A percentile compares a stretch with the other conserved stretches of the same genome.
These are phyloP conservation scores for Plectrocnemia conspersa DNA, from an alignment of 1,140 invertebrate species.

Conservation along the genomic window DNA sequence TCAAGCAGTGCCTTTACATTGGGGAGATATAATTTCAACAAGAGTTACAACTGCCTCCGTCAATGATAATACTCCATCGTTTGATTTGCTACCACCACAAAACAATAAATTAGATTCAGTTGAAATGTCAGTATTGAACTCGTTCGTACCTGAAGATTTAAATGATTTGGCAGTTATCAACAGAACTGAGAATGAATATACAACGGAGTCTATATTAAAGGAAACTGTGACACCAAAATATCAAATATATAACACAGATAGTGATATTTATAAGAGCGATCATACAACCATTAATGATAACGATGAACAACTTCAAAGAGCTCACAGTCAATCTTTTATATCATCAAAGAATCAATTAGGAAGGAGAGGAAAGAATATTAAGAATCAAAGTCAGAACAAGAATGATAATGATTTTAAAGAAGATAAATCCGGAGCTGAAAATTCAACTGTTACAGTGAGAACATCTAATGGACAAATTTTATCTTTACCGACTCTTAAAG, in stretches of 20 bases:
- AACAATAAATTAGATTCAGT: constrained; percentile 28
- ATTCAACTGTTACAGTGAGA: constrained; percentile 19
- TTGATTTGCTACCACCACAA: constrained; percentile 26
- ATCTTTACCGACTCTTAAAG: constrained; percentile 33
- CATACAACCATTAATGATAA: constrained; percentile 40
- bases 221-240: constrained; percentile 17
- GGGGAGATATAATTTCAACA: constrained; percentile 33
- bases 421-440: constrained; percentile 40
- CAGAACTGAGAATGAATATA: constrained; percentile 37
- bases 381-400: constrained; percentile 39
- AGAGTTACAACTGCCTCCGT: constrained; percentile 11
- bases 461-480: constrained; percentile 26
- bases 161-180: constrained; percentile 36
- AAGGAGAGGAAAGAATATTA: constrained; percentile 45
- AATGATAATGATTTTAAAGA: constrained; percentile 39
- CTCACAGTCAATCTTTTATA: constrained; percentile 50
- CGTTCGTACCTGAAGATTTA: constrained; percentile 32
- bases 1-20: constrained; percentile 32
- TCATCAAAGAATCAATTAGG: constrained; percentile 43
- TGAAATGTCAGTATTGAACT: constrained; percentile 32
- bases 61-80: constrained; percentile 26
- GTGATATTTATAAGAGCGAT: constrained; percentile 36
- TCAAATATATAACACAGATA: constrained; percentile 14
- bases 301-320: constrained; percentile 51
- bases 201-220: constrained; percentile 22